Base-by-base conservation (phyloP, 2,797 vertebrate species). In the Falco rusticolus region DNA sequence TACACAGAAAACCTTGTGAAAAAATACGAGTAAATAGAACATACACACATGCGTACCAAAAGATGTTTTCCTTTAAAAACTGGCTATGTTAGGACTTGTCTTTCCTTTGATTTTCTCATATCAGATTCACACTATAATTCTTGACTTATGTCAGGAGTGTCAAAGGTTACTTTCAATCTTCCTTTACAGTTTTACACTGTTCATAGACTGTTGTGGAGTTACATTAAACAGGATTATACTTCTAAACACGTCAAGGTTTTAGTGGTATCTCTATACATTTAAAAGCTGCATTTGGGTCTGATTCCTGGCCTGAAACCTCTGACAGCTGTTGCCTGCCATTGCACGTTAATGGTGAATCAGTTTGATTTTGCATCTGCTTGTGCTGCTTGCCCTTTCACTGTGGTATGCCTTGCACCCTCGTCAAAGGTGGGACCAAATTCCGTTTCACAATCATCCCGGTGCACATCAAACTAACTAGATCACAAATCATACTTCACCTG, bases 21-120 rank as follows among this genome's bases (percentile, higher is more conserved):
- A 94, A 91, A 83, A 78, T 68, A 48, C 53, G 21, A 90, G 90
- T 91, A 96, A 92, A 91, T 50, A 84, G 34, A 91, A 85, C 22
- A 41, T n/a, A 47, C 13, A 16, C 2, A 29, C 0, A 0, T 26
- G 22, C 57, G 33, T 31, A 66, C 0, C 0, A 24, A 33, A 48
- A 75, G 50, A 6, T 7, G 7, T 31, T 78, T 87, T 89, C 83
- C 19, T 68, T 80, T 77, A 72, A 78, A 84, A 89, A 43, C 8
- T 41, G 4, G 15, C 54, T 53, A 24, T 61, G 16, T 53, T 71
- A 81, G 25, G 31, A 39, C 33, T 70, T 0, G 0, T 59, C 72
- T 84, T 78, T 74, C 7, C 25, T 88, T 84, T 77, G 43, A 63
- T 93, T 88, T 84, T 89, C 43, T 85, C 4, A 0, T 85, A 37